Base-by-base conservation (phyloP, 1,140 invertebrate species). In the Phymorhynchus buccinoides region DNA sequence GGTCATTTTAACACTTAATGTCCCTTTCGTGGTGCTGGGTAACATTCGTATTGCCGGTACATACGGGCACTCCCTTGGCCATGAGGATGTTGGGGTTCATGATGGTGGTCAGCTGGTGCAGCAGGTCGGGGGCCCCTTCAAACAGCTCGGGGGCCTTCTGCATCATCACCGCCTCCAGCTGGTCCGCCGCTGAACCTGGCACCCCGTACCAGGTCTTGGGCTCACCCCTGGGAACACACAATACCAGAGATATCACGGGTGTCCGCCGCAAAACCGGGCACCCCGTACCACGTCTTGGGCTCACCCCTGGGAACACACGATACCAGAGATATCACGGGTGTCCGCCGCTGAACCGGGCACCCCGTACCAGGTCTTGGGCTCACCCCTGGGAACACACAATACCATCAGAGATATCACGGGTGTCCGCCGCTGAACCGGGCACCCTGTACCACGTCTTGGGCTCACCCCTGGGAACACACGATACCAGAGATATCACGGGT, bases 31-130 rank as follows among this genome's bases (percentile, higher is more conserved):
- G n/a, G n/a, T n/a, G n/a, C n/a, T n/a, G n/a, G n/a, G n/a, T n/a
- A n/a, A n/a, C n/a, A n/a, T n/a, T n/a, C n/a, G n/a, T n/a, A n/a
- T n/a, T n/a, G n/a, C n/a, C n/a, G n/a, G n/a, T n/a, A n/a, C 92
- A 90, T 88, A 95, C 94, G 35, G 93, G 92, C 3, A 95, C 94
- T 89, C 97, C 97, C 88, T 96, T 95, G 88, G 96, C 96, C 95
- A 97, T 98, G 7, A 99, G 94, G 89, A 98, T 96, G 91, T 98
- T 98, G 0, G 99, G 99, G 94, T 99, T 99, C 97, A 99, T 98
- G 77, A 99, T 98, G n/a, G 98, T 99, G 27, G 99, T 98, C 71
- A 99, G 94, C 90, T 99, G 98, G 94, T 99, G 98, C n/a, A 99
- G 94, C 18, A 99, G 93, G 94, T 99, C 98, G 0, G 98, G 98